Conservation (phyloP, 2,113 vertebrate species). For the Caracal caracal region DNA sequence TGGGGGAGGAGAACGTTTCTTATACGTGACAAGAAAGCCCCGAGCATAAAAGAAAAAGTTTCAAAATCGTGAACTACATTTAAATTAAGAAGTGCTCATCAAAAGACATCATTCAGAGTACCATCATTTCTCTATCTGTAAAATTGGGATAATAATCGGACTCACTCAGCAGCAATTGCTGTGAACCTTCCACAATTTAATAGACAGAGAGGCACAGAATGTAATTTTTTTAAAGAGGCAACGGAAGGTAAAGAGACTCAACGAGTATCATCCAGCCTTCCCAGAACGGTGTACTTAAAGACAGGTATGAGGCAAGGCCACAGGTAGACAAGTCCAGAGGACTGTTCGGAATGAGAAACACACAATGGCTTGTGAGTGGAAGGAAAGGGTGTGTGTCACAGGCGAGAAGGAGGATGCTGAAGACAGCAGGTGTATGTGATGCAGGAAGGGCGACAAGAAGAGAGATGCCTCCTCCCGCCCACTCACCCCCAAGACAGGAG, state of each 20-base stretch:
- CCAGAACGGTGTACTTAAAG: rapidly evolving
- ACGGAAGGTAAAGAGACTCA: neutral
- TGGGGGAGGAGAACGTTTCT: neutral
- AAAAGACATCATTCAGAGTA: neutral
- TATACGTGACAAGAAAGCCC: neutral
- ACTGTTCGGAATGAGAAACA: neutral
- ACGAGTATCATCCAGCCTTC: neutral
- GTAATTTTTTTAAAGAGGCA: neutral
- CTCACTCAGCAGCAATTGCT: neutral
- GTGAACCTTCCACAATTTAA: neutral
- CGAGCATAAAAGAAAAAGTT: neutral
- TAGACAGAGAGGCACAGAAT: neutral
- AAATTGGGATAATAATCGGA: neutral
- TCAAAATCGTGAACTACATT: neutral
- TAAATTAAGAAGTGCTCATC: neutral
- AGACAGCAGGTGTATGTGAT: neutral
- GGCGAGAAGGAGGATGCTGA: neutral
- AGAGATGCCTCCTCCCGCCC: neutral
- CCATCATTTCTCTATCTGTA: neutral
- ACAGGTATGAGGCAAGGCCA: rapidly evolving
- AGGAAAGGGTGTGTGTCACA: neutral
- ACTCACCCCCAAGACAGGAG: neutral
- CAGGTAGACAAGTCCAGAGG: neutral
- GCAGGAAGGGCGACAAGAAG: neutral
- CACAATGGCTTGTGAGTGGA: too few species aligned